Evolutionary conservation across 2,888 invertebrate species (phyloP).

Genomic region (Hydroisotoma schaefferi): DNA sequence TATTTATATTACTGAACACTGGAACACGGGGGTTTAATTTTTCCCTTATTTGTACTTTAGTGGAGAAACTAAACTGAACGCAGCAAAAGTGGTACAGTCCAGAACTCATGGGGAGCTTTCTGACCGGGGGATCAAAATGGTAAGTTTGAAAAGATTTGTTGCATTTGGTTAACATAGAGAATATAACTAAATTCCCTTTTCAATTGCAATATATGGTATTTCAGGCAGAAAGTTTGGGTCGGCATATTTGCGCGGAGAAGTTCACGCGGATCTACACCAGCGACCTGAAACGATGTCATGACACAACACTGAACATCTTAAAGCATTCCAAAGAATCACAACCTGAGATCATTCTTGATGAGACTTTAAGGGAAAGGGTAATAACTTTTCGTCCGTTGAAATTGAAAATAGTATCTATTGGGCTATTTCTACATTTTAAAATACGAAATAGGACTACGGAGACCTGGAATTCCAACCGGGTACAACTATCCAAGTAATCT

Average conservation of each 20-base stretch:
- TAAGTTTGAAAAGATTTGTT: constrained; percentile 8
- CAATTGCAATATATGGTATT: neutral
- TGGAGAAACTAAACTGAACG: constrained; percentile 41
- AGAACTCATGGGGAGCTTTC: constrained; percentile 36
- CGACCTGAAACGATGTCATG: constrained; percentile 39
- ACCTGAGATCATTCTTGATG: constrained; percentile 27
- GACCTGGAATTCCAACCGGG: constrained; percentile 37
- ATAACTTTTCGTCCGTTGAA: neutral
- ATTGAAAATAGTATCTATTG: neutral
- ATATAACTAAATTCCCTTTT: too few relatives aligned
- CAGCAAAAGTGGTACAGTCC: constrained; percentile 34
- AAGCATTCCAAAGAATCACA: constrained; percentile 21
- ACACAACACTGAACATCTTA: constrained; percentile 36
- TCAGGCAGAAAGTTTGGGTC: constrained; percentile 34
- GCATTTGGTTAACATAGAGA: neutral
- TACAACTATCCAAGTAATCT: constrained; percentile 12
- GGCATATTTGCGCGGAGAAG: constrained; percentile 25
- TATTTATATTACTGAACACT: too few relatives aligned
- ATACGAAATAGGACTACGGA: constrained; percentile 33
- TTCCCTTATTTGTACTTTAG: constrained; percentile 10
- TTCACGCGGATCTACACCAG: constrained; percentile 36
- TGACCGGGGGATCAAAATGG: constrained; percentile 36
- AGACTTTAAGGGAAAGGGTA: constrained; percentile 33
- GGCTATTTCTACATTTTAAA: neutral
- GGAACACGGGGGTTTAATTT: too few relatives aligned